A percentile compares a stretch with the other conserved stretches of the same genome.
Evolutionary conservation across 1,140 invertebrate species (phyloP).

Genomic region (Trachymyrmex septentrionalis): DNA sequence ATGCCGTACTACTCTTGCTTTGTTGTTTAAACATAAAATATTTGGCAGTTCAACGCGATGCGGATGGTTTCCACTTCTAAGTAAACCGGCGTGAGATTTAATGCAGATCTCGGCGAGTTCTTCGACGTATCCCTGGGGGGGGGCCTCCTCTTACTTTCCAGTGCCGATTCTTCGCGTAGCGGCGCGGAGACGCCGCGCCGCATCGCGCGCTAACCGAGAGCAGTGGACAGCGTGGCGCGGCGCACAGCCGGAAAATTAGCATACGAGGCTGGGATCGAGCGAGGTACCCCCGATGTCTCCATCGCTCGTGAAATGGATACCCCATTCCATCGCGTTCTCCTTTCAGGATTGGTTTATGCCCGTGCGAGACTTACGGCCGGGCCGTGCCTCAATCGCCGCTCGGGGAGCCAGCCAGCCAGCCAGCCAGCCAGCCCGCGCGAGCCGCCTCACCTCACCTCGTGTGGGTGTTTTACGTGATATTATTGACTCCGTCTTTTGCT

Average conservation of each 20-base stretch:
- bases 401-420: slow-evolving; percentile 58
- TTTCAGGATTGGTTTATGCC: slow-evolving; percentile 84
- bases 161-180: slow-evolving; percentile 41
- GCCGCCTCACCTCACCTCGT: slow-evolving; percentile 68
- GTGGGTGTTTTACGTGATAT: slow-evolving; percentile 83
- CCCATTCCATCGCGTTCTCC: slow-evolving; percentile 79
- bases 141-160: slow-evolving; percentile 72
- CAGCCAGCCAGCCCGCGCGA: slow-evolving; percentile 53
- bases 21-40: background rate
- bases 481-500: slow-evolving; percentile 74
- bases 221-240: slow-evolving; percentile 53
- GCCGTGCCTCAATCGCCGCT: slow-evolving; percentile 74
- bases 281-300: slow-evolving; percentile 83
- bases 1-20: background rate
- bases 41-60: background rate
- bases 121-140: slow-evolving; percentile 59
- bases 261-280: slow-evolving; percentile 79
- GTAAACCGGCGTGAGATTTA: slow-evolving; percentile 60
- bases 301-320: slow-evolving; percentile 85
- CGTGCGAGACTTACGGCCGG: slow-evolving; percentile 78
- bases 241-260: slow-evolving; percentile 79
- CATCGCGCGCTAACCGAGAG: slow-evolving; percentile 58
- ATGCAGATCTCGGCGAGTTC: slow-evolving; percentile 40
- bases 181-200: slow-evolving; percentile 35
- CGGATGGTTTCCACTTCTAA: slow-evolving; percentile 40